Conservation (phyloP, 2,113 vertebrate genomes). For the Protomyctophum bolini region DNA sequence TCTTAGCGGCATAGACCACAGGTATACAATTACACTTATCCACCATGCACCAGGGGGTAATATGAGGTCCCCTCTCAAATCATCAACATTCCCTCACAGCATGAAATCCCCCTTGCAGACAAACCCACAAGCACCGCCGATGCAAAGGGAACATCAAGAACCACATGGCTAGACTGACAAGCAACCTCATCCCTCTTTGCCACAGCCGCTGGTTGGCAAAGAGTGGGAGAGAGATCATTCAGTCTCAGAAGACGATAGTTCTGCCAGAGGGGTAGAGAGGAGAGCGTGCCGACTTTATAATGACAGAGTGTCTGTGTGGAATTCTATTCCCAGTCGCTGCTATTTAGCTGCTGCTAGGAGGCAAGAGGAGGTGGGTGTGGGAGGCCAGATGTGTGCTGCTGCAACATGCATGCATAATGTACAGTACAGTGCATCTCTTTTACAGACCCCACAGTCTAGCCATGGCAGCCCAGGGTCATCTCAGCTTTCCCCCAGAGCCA, state of each 20-base stretch:
- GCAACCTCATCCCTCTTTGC: conserved; percentile 14
- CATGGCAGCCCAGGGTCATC: not conserved
- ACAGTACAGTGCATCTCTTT: conserved; percentile 43
- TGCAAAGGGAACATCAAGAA: not conserved
- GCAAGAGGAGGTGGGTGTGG: conserved; percentile 37
- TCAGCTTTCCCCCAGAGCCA: too few species aligned
- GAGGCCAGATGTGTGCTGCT: conserved; percentile 42
- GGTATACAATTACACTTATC: too few species aligned
- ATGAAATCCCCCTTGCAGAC: conserved; percentile 33
- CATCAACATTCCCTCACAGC: conserved; percentile 8
- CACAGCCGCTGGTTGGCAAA: conserved; percentile 26
- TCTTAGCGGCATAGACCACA: too few species aligned
- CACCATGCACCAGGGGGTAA: too few species aligned
- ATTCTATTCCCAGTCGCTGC: conserved; percentile 69
- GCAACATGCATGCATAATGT: conserved; percentile 22
- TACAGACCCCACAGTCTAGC: conserved; percentile 31
- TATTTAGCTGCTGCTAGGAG: conserved; percentile 63
- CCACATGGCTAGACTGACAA: conserved; percentile 17
- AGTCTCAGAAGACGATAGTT: conserved; percentile 45
- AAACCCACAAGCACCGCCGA: conserved; percentile 34
- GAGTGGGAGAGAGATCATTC: conserved; percentile 20
- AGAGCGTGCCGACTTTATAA: conserved; percentile 58
- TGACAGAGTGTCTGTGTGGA: conserved; percentile 65
- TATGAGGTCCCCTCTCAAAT: conserved; percentile 26
- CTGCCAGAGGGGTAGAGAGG: conserved; percentile 15